Base-by-base conservation (phyloP, 2,113 vertebrate genomes). In the Chionis minor region DNA sequence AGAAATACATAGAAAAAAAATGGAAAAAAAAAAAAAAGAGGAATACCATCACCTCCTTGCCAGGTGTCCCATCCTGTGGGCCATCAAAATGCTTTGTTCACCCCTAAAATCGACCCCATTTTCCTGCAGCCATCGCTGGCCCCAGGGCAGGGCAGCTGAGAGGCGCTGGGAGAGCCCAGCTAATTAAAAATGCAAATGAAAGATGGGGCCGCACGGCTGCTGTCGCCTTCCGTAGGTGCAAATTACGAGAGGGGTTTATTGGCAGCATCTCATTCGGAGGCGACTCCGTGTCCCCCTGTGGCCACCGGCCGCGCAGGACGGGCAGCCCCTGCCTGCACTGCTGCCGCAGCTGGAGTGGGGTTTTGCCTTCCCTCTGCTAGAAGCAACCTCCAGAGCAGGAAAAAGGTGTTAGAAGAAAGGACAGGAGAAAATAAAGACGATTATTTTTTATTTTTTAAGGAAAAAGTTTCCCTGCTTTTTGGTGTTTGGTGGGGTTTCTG, bases 171-270 rank as follows among this genome's bases (percentile, higher is more conserved):
- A 94, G 90, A 96, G 73, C 90, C 45, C 86, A 77, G 86, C 95
- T 97, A 96, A 98, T 98, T 98, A 97, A 96, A 97, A 97, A 95
- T 94, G 96, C 59, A 97, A 97, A 98, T 98, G 96, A 97, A 58
- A 17, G 83, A 51, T 12, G n/a, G 89, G 97, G 63, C 79, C 59
- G 20, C 82, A 3, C 6, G 90, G 91, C 97, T 86, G 85, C 92
- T 88, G 63, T n/a, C 81, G 14, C 94, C 89, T 97, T 96, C 84
- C 21, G 30, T 97, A 97, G 88, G 92, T 92, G 92, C 90, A 92
- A 96, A 96, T 97, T 93, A 95, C 88, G 8, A 24, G 17, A 65
- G 73, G 66, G 86, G 92, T 65, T 96, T 92, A 26, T 38, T 12
- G 86, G 54, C 96, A 91, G 87, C 59, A 77, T 88, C 94, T 92